These are phyloP conservation scores for Paramormyrops hopkinsi DNA, from an alignment of 2,797 vertebrate genomes.

Conservation along the genomic window DNA sequence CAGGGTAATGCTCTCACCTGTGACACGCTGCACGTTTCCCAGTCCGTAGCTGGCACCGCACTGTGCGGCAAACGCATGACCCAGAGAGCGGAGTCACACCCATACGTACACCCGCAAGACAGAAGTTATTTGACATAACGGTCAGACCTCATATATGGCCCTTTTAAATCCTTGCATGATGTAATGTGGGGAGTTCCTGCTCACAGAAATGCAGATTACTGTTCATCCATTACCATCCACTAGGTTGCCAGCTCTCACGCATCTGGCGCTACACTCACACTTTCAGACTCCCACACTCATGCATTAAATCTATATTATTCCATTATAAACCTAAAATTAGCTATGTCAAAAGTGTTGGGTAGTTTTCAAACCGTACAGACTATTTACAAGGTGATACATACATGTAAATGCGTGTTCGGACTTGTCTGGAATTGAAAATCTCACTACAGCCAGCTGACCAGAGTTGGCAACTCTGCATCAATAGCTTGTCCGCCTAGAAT, in stretches of 20 bases:
- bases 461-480: not conserved
- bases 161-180: not conserved
- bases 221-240: not conserved
- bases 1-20: constrained; percentile 47
- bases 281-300: not conserved
- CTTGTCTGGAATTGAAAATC: not conserved
- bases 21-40: constrained; percentile 21
- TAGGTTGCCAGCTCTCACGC: not conserved
- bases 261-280: not conserved
- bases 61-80: not conserved
- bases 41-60: not conserved
- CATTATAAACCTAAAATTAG: not conserved
- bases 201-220: not conserved
- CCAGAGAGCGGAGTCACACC: too few species aligned
- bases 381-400: not conserved
- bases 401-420: not conserved
- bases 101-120: not conserved
- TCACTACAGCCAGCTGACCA: not conserved
- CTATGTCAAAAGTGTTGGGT: not conserved
- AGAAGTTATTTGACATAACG: not conserved
- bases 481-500: not conserved
- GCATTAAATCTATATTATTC: not conserved
- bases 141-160: not conserved
- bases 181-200: not conserved
- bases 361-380: not conserved